A percentile compares a stretch with the other conserved stretches of the same genome.
Evolutionary conservation across 2,797 vertebrate species (phyloP).

Genomic region (Tiaroga cobitis): DNA sequence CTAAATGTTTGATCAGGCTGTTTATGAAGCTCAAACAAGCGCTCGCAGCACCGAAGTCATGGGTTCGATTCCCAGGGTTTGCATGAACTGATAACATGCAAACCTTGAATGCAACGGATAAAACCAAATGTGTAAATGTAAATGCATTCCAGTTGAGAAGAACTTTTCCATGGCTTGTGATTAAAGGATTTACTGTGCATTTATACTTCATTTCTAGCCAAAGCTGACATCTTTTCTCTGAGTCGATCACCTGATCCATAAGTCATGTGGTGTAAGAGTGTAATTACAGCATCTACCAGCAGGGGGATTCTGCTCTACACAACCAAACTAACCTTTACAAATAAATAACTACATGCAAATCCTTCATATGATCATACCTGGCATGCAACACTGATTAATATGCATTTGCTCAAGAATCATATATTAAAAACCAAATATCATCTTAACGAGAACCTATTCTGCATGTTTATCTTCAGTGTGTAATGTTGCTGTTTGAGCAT

Average conservation of each 20-base stretch:
- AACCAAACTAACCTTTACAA: not conserved
- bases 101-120: not conserved
- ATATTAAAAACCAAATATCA: not conserved
- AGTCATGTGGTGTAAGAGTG: not conserved
- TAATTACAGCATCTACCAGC: constrained; percentile 2
- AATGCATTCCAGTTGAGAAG: not conserved
- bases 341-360: not conserved
- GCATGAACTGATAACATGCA: not conserved
- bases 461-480: not conserved
- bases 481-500: not conserved
- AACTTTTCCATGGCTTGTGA: not conserved
- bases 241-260: not conserved
- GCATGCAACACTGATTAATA: not conserved
- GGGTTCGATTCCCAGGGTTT: not conserved
- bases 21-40: not conserved
- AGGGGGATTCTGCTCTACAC: not conserved
- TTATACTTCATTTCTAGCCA: not conserved
- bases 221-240: not conserved
- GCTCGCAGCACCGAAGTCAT: not conserved
- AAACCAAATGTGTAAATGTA: not conserved
- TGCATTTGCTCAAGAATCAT: not conserved
- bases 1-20: not conserved
- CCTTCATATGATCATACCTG: no score
- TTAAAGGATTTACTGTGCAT: not conserved
- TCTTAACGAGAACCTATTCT: not conserved